These are phyloP conservation scores for Balanococcus diminutus DNA, from an alignment of 2,888 invertebrate genomes.

Conservation along the genomic window DNA sequence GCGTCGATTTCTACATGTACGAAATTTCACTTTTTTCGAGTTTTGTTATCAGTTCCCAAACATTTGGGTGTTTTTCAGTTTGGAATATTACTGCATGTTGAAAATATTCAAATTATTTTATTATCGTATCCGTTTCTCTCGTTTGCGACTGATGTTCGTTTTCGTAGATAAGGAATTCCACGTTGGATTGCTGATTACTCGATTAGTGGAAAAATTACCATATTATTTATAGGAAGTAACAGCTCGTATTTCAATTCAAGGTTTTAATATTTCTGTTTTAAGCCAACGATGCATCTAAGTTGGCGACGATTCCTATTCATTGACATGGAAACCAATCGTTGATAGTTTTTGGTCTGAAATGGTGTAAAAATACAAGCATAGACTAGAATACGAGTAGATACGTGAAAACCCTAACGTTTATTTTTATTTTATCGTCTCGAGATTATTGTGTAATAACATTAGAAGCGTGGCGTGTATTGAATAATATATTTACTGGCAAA, in stretches of 20 bases:
- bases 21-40: background rate
- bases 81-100: too few relatives aligned
- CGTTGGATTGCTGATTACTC: background rate
- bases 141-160: background rate
- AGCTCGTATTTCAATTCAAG: background rate
- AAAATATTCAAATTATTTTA: background rate
- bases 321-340: background rate
- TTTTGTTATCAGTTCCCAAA: background rate
- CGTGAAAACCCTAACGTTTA: background rate
- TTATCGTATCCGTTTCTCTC: background rate
- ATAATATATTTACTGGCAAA: conserved; percentile 32
- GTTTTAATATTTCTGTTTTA: background rate
- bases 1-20: background rate
- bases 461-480: background rate
- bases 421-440: conserved; percentile 6
- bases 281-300: background rate
- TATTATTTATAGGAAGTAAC: conserved; percentile 13
- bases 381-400: background rate
- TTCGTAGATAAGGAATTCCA: background rate
- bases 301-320: background rate
- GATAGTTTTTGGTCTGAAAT: background rate
- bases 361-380: background rate
- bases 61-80: background rate
- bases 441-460: conserved; percentile 14
- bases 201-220: background rate